Evolutionary conservation across 2,113 vertebrate genomes (phyloP).

Genomic region (Pantherophis guttatus): DNA sequence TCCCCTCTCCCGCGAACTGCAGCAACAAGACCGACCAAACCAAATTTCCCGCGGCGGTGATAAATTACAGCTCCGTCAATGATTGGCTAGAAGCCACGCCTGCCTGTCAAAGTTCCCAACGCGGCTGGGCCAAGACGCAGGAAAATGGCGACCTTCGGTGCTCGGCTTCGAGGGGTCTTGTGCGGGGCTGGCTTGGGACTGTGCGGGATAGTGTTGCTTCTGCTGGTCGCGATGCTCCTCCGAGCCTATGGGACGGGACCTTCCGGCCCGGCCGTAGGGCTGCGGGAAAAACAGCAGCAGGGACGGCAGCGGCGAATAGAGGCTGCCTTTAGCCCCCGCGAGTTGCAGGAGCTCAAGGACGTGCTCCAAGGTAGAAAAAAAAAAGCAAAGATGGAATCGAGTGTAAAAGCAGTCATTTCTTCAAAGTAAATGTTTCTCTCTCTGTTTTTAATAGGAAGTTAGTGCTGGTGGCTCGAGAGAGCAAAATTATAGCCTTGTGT

Average conservation of each 20-base stretch:
- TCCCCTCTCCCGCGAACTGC: background rate
- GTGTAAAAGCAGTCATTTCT: background rate
- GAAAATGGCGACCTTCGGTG: background rate
- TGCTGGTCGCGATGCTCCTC: constrained; percentile 35
- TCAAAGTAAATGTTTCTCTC: constrained; percentile 3
- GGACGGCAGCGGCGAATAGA: background rate
- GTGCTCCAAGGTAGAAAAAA: constrained; percentile 65
- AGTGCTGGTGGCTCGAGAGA: background rate
- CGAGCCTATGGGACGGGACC: constrained; percentile 25
- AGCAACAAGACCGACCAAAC: background rate
- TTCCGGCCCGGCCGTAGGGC: background rate
- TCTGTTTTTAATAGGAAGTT: background rate
- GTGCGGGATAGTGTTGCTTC: background rate
- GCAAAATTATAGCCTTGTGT: constrained; percentile 4
- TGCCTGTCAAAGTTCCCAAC: accelerated
- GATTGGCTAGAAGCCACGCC: constrained; percentile 24
- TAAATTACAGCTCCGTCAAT: background rate
- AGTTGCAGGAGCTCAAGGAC: constrained; percentile 60
- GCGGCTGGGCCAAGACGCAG: accelerated
- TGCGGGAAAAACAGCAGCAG: constrained; percentile 4
- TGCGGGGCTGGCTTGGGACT: background rate
- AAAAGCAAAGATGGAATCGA: background rate
- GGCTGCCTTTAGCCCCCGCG: constrained; percentile 42
- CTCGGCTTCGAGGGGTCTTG: accelerated
- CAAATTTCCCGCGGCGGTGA: background rate